phyloP scores from a whole-genome alignment of 2,113 vertebrate genomes.

The Notothenia coriiceps region DNA sequence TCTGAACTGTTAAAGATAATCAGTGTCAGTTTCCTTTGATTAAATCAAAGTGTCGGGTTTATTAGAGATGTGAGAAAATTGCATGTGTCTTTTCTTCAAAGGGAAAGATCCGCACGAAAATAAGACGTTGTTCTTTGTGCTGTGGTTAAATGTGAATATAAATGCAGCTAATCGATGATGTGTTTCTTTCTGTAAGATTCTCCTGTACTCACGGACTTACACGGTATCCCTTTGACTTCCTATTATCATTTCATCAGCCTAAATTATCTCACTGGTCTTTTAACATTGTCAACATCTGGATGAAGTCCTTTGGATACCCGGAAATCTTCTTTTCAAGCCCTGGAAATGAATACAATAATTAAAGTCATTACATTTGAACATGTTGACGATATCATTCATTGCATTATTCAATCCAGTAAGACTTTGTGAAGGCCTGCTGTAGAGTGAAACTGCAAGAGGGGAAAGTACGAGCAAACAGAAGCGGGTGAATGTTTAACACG shows the following conservation, averaged over 20 bases:
- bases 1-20: not conserved
- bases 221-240: too few species aligned
- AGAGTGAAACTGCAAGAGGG: not conserved
- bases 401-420: not conserved
- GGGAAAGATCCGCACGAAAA: not conserved
- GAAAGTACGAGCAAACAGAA: conserved; percentile 31
- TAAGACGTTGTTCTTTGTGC: conserved; percentile 3
- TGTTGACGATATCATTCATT: not conserved
- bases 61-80: not conserved
- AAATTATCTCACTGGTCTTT: not conserved
- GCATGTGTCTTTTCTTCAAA: not conserved
- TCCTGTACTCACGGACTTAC: too few species aligned
- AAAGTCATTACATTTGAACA: not conserved
- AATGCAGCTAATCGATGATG: not conserved
- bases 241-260: too few species aligned
- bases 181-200: too few species aligned
- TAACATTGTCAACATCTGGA: not conserved
- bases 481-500: conserved; percentile 73
- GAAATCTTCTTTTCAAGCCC: not conserved
- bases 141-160: conserved; percentile 13
- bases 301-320: not conserved
- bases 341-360: not conserved
- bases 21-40: too few species aligned
- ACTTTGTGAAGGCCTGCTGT: not conserved
- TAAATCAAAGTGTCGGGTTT: not conserved